Conservation (phyloP, 2,113 vertebrate genomes). For the Cromileptes altivelis region DNA sequence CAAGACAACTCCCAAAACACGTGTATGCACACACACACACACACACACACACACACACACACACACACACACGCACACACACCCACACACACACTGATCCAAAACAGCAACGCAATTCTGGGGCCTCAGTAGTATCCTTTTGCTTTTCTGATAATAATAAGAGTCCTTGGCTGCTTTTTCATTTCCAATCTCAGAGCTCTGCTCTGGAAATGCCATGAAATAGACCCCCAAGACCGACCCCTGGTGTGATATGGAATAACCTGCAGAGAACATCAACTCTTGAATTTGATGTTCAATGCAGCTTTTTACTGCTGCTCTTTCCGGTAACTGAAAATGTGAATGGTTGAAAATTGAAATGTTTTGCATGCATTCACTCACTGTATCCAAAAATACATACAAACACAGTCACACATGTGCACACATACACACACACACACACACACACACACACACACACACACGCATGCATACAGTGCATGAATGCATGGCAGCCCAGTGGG, state of each 20-base stretch:
- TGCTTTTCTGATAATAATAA: slow-evolving; percentile 71
- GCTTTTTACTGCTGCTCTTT: slow-evolving; percentile 55
- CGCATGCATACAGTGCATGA: not conserved
- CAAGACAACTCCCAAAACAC: slow-evolving; percentile 61
- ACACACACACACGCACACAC: not conserved
- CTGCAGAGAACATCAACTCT: slow-evolving; percentile 71
- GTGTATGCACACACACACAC: slow-evolving; percentile 14
- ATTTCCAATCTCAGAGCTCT: slow-evolving; percentile 69
- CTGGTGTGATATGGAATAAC: slow-evolving; percentile 74
- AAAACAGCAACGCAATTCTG: slow-evolving; percentile 53
- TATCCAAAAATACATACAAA: slow-evolving; percentile 39
- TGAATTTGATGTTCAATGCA: slow-evolving; percentile 64
- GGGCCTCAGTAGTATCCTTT: slow-evolving; percentile 51
- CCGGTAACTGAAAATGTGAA: slow-evolving; percentile 49
- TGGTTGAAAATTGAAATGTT: slow-evolving; percentile 41
- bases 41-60: not conserved
- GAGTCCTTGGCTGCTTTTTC: slow-evolving; percentile 67
- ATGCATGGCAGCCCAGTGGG: slow-evolving; percentile 51
- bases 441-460: slow-evolving; percentile 3
- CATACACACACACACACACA: not conserved
- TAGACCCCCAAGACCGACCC: slow-evolving; percentile 65
- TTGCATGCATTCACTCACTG: slow-evolving; percentile 37
- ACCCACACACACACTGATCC: slow-evolving; percentile 10
- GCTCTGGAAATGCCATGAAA: slow-evolving; percentile 70
- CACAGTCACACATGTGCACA: not conserved